Evolutionary conservation across 1,140 invertebrate genomes (phyloP), one percentile per base, ranked within the genome.

Genomic region (Drosophila willistoni): DNA sequence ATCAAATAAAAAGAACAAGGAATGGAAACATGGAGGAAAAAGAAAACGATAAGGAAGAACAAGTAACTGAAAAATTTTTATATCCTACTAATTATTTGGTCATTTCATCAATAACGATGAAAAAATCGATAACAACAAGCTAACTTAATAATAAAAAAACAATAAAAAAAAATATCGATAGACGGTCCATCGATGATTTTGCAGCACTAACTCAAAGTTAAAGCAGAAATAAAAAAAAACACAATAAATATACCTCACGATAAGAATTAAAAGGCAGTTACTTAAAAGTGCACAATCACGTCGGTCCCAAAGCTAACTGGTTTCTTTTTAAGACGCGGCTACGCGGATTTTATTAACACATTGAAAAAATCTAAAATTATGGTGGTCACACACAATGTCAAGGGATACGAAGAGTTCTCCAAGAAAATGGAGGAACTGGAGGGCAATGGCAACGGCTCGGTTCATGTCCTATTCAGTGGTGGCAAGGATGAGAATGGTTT

Each of bases 381-480:
- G 94, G 94, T 94, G 19, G 67, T 93, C 7, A 92, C 91, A 86
- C 93, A 94, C 81, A 87, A 93, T 25, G 91, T 95, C 0, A 91
- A 93, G 62, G 94, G 94, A 54, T 95, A 94, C 64, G 94, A 94
- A 6, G 92, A 93, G 66, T 95, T 95, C 79, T 65, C 93, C 3
- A 90, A 94, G 70, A 94, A 93, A 71, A 93, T 94, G 64, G 84
- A 93, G 72, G 86, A 93, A 25, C 92, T 94, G 4, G 92, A 93
- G 65, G 7, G 44, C 44, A 68, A 66, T 1, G 77, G 84, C 42
- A 91, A 83, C 10, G 68, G 93, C 72, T 82, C 93, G 1, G 93
- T 95, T 34, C 93, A 94, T 79, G 93, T 96, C 13, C 93, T 95
- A 19, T 96, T 95, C 77, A 95, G 93, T 73, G 96, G 96, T 34